Evolutionary conservation across 2,113 vertebrate genomes (phyloP), one percentile per base, ranked within the genome.

Genomic region (Corynorhinus townsendii): DNA sequence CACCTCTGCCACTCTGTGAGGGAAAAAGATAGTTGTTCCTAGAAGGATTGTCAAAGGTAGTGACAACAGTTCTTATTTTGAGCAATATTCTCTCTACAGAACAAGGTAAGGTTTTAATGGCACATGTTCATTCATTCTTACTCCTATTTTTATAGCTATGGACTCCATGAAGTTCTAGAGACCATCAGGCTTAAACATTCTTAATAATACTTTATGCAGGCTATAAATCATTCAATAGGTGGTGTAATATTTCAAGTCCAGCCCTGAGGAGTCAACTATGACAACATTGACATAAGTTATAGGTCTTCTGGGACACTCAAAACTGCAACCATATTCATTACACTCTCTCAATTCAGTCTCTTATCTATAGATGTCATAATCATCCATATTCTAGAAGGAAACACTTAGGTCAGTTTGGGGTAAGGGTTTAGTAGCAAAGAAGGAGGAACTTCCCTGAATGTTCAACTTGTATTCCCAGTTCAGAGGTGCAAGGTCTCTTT

Each of bases 141-240:
- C 9, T 66, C 45, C 22, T 7, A 38, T 49, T 33, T 14, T 89
- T 82, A 38, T 2, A 89, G 20, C 16, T 69, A 10, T 93, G 68
- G 45, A 54, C 38, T 92, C 71, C 28, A 16, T 49, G 47, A 24
- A 22, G 71, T 83, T 79, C 16, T 2, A 52, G 56, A 76, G 40
- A 52, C 62, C 16, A 81, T 80, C 1, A 86, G 33, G 14, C 35
- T 92, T 28, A 88, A 54, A 80, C 17, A 56, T 85, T 64, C 38
- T 88, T 76, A 75, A 88, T 20, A 84, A 64, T 49, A 87, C 62
- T 91, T 95, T 86, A 91, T 86, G 45, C 47, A 89, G n/a, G 73
- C 54, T 38, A 79, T 73, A 38, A 69, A 83, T 94, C 54, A 82
- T 73, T 94, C 26, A 75, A 88, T 35, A 49, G 11, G 2, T 86